A percentile compares a stretch with the other conserved stretches of the same genome.
phyloP scores from a whole-genome alignment of 2,797 vertebrate genomes.

The Melanotaenia boesemani region DNA sequence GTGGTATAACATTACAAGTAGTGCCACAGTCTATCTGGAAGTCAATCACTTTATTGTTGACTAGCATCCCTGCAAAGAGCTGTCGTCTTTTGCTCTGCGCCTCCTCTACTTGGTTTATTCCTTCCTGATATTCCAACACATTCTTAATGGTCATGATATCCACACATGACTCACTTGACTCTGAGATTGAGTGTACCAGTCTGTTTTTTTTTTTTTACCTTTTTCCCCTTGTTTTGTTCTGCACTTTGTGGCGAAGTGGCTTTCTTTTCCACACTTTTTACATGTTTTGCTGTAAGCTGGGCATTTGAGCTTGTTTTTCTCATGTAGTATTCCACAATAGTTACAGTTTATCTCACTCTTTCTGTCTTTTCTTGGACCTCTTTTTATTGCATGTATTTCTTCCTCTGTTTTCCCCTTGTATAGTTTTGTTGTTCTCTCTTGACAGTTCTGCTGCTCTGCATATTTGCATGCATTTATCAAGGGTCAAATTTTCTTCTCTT shows the following conservation, averaged over 20 bases:
- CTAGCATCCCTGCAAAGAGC: neutral
- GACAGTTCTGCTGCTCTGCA: constrained; percentile 39
- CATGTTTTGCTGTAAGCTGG: constrained; percentile 8
- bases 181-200: neutral
- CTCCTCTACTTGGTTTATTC: neutral
- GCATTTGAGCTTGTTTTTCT: neutral
- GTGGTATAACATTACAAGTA: neutral
- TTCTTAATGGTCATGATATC: neutral
- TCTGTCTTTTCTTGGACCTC: neutral
- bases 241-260: neutral
- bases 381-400: constrained; percentile 24
- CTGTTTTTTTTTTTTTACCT: neutral
- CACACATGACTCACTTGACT: neutral
- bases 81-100: neutral
- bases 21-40: too few relatives aligned
- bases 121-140: neutral
- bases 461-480: constrained; percentile 30
- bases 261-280: constrained; percentile 5
- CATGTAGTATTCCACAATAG: neutral
- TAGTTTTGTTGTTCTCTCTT: constrained; percentile 24
- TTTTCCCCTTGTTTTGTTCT: neutral
- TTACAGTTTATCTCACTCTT: neutral
- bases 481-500: constrained; percentile 25
- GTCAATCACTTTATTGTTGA: too few relatives aligned
- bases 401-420: constrained; percentile 14